Evolutionary conservation across 2,113 vertebrate genomes (phyloP), one percentile per base, ranked within the genome.

Genomic region (Kryptolebias marmoratus): DNA sequence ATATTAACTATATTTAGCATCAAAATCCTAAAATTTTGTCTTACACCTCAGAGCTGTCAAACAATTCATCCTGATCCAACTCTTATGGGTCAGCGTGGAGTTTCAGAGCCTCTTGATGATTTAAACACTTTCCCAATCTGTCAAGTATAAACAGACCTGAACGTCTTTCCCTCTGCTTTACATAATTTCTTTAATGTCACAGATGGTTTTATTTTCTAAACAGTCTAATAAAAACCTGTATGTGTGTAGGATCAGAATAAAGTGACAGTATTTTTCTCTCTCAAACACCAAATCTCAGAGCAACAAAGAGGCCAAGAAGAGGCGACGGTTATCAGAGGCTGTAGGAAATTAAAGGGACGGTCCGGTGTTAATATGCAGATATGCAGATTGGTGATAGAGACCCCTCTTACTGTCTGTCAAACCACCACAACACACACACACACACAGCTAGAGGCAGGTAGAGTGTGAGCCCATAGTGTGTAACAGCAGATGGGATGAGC

Each of bases 281-380:
- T 13, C 64, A 22, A 15, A 22, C 59, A 47, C 66, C 36, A 18
- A 16, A 47, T 66, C 49, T 66, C 31, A 49, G 66, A 91, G 81
- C 90, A 92, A 95, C 94, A 95, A 94, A 95, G 94, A 95, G 91
- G 95, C 95, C 92, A 95, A 94, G 95, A 93, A 93, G 94, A 94
- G 91, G 88, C 92, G 95, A 97, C 97, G 95, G 96, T 95, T 97
- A 98, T 98, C 97, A 93, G 94, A 91, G 92, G 93, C 95, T 94
- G 94, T 96, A 96, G 97, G 97, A 98, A 98, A 98, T 98, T 96
- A 98, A 98, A 98, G 92, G 94, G 94, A 83, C 89, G 95, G 94
- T 93, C 92, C 93, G 91, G 90, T 83, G 83, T 94, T 95, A 96
- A 95, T 96, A 95, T 95, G 95, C 95, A 96, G 96, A 97, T 97